Evolutionary conservation across 2,888 invertebrate species (phyloP).

Genomic region (Diarsia dahlii): DNA sequence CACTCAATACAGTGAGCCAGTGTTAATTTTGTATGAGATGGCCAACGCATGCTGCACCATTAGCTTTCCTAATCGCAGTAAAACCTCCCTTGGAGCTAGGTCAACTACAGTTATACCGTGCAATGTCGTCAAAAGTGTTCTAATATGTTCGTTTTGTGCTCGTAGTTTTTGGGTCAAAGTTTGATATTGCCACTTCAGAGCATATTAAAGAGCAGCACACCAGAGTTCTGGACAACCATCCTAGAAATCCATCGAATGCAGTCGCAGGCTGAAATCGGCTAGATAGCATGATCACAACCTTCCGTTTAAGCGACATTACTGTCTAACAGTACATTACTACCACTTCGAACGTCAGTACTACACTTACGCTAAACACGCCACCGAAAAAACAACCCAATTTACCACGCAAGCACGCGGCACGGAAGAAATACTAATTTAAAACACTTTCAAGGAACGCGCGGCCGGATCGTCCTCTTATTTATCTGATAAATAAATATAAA

Average conservation of each 20-base stretch:
- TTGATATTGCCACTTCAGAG: no score
- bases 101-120: no score
- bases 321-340: neutral
- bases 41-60: neutral
- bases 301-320: neutral
- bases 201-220: no score
- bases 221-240: no score
- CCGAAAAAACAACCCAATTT: slow-evolving; percentile 65
- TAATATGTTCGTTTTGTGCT: no score
- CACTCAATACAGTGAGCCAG: neutral
- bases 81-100: no score
- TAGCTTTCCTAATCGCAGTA: neutral
- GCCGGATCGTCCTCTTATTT: slow-evolving; percentile 76
- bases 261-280: no score
- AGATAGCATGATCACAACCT: no score
- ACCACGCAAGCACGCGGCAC: slow-evolving; percentile 72
- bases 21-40: neutral
- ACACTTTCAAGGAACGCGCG: slow-evolving; percentile 79
- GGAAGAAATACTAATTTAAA: slow-evolving; percentile 81
- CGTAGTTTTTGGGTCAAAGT: no score
- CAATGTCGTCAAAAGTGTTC: no score
- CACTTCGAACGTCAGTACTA: slow-evolving; percentile 4
- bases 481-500: slow-evolving; percentile 87
- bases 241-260: no score
- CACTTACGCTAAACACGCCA: slow-evolving; percentile 28